Conservation (phyloP, 2,888 invertebrate genomes). For the Perdita meconis region DNA sequence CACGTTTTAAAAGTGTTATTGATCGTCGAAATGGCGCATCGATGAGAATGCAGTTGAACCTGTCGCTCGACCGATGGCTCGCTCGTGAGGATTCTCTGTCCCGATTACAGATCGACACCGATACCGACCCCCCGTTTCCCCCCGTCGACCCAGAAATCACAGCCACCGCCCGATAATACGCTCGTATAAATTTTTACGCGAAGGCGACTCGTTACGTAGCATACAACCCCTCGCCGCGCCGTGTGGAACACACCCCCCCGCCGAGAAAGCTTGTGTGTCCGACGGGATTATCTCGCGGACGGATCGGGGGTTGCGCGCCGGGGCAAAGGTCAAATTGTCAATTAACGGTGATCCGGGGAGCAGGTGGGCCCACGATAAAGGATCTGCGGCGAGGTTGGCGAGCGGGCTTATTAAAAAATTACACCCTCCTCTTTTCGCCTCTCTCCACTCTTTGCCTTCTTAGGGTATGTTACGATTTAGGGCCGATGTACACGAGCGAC, state of each 20-base stretch:
- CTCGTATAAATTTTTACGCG: not conserved
- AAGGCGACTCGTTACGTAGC: slow-evolving; percentile 12
- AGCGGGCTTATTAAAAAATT: too few relatives aligned
- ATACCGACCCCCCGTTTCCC: not conserved
- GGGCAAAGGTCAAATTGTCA: slow-evolving; percentile 40
- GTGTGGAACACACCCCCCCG: too few relatives aligned
- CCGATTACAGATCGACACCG: slow-evolving; percentile 33
- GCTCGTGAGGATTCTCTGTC: slow-evolving; percentile 41
- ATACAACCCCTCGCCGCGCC: not conserved
- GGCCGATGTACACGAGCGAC: too few relatives aligned
- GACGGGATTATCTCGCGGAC: slow-evolving; percentile 40
- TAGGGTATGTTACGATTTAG: too few relatives aligned
- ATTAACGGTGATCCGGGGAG: slow-evolving; percentile 45
- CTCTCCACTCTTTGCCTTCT: too few relatives aligned
- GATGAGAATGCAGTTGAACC: slow-evolving; percentile 40
- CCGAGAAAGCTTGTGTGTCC: slow-evolving; percentile 12
- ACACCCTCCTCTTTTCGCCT: too few relatives aligned
- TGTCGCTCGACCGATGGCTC: slow-evolving; percentile 22
- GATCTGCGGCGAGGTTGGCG: too few relatives aligned
- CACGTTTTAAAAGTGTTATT: slow-evolving; percentile 26
- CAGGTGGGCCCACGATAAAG: not conserved
- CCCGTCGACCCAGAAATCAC: slow-evolving; percentile 18
- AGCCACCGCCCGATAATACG: not conserved
- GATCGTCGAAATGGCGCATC: slow-evolving; percentile 18
- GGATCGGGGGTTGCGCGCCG: slow-evolving; percentile 23